Evolutionary conservation across 1,140 invertebrate genomes (phyloP), one percentile per base, ranked within the genome.

Genomic region (Drosophila lini): DNA sequence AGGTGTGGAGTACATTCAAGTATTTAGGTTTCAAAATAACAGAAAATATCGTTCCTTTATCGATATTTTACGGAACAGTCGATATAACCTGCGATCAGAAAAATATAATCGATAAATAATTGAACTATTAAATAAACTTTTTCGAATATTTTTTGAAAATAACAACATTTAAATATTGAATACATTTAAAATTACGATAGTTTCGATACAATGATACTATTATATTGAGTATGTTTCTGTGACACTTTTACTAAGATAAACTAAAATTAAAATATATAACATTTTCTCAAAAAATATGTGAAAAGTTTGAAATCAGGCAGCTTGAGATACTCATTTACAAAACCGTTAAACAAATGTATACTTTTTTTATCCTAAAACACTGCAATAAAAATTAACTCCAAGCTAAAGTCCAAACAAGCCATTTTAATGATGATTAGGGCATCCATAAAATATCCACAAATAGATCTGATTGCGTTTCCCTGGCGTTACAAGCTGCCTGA

Each of bases 401-500:
- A 16, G 15, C n/a, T 4, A 19, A 52, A 52, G 48, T 22, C 16
- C 16, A 53, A 36, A 53, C 52, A 22, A 22, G 19, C 4, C 0
- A 25, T 38, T 38, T 36, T 22, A 22, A 55, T 55, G 50, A 36
- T 53, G 13, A 55, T 55, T 55, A 38, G n/a, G 19, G 15, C 52
- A 38, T 22, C 52, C 52, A 55, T 55, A 55, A 55, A 55, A 55
- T 3, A 22, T 22, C 13, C 19, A 55, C 7, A 55, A 55, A 55
- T 55, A 55, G 52, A 55, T 38, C 5, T 22, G 19, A 53, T 22
- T 36, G 13, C 19, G 2, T 22, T 22, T 16, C 38, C 36, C 15
- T 40, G 15, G 15, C 6, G 61, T 68, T 32, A 71, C 68, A 71
- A 70, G 32, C 16, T 32, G 36, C 28, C 34, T n/a, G n/a, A 55